Evolutionary conservation across 2,888 invertebrate genomes (phyloP).

Genomic region (Didymodactylos carnosus): DNA sequence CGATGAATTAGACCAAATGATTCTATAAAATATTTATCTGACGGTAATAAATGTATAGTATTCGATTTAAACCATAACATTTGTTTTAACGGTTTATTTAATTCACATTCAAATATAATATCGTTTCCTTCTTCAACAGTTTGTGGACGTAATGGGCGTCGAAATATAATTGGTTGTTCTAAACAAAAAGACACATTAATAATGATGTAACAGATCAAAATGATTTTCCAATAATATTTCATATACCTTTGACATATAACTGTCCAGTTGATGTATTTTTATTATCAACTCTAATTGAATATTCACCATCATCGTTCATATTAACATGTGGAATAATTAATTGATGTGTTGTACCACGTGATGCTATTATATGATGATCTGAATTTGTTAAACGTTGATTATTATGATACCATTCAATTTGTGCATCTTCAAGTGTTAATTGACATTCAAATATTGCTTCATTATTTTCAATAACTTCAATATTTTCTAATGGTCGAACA

Average conservation of each 20-base stretch:
- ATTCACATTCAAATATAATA: neutral
- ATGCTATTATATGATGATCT: neutral
- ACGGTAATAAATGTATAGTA: neutral
- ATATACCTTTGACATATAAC: neutral
- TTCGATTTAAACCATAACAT: neutral
- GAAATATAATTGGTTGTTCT: neutral
- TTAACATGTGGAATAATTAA: neutral
- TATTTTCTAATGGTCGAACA: neutral
- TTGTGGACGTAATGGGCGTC: neutral
- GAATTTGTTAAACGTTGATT: neutral
- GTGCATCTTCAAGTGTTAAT: neutral
- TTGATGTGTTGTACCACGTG: neutral
- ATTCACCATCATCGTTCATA: constrained; percentile 5
- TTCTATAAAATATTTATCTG: neutral
- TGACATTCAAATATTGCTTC: neutral
- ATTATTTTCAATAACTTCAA: neutral
- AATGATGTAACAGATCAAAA: neutral
- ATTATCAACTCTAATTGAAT: constrained; percentile 8
- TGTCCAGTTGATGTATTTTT: neutral
- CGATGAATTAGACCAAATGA: neutral
- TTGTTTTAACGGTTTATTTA: neutral
- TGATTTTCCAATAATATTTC: neutral
- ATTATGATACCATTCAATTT: neutral
- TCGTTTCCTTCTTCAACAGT: neutral
- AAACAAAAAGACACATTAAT: no score